A percentile compares a stretch with the other conserved stretches of the same genome.
These are phyloP conservation scores for Drosophila pandora DNA, from an alignment of 1,140 invertebrate genomes.

Conservation along the genomic window DNA sequence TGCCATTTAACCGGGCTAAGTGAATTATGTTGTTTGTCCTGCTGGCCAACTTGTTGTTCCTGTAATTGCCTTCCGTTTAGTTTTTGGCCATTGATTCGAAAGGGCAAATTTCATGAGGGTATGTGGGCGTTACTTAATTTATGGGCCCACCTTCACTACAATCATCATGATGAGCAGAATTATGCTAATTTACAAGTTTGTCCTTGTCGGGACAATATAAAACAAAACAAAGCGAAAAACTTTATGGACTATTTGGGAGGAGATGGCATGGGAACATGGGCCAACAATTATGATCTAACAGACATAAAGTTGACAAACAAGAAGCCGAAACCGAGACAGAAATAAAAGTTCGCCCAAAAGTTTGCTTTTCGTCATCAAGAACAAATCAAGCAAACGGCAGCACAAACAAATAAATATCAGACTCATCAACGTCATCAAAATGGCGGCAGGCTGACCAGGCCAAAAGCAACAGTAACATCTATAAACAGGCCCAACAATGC, in stretches of 20 bases:
- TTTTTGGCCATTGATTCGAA: constrained; percentile 64
- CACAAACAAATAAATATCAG: constrained; percentile 73
- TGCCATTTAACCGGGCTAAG: constrained; percentile 39
- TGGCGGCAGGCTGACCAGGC: constrained; percentile 43
- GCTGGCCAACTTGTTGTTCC: constrained; percentile 14
- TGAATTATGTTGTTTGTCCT: constrained; percentile 67
- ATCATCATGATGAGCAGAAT: constrained; percentile 18
- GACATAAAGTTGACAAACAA: constrained; percentile 62
- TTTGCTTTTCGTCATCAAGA: constrained; percentile 64
- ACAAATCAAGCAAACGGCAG: constrained; percentile 64
- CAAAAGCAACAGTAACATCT: constrained; percentile 15
- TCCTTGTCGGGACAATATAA: constrained; percentile 27
- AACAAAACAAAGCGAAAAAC: constrained; percentile 12
- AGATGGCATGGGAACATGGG: neutral
- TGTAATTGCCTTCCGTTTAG: constrained; percentile 59
- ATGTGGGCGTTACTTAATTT: constrained; percentile 62
- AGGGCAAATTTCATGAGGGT: constrained; percentile 10
- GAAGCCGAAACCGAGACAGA: constrained; percentile 17
- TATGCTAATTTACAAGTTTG: constrained; percentile 50
- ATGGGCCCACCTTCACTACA: constrained; percentile 27
- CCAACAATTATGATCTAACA: constrained; percentile 59
- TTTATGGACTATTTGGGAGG: neutral
- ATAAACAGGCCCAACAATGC: constrained; percentile 28
- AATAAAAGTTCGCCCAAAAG: constrained; percentile 44
- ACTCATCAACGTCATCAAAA: constrained; percentile 76